Percentiles rank a stretch among this genome's conserved stretches.
These are phyloP conservation scores for Tenthredo mesomela DNA, from an alignment of 2,888 invertebrate genomes.

Conservation along the genomic window DNA sequence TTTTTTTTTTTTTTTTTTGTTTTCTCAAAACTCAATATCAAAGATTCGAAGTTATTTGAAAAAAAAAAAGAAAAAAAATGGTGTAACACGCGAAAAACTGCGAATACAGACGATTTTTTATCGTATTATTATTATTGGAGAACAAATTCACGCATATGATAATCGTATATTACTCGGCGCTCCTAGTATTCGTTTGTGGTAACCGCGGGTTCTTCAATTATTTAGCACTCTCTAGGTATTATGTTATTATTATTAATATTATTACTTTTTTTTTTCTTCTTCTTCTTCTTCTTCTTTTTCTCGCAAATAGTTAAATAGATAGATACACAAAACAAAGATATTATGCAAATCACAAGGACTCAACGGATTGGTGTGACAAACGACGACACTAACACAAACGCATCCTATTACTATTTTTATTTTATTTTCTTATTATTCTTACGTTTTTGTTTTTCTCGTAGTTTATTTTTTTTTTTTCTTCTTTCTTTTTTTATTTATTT, in stretches of 20 bases:
- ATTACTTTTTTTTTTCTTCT: slow-evolving; percentile 48
- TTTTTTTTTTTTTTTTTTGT: neutral
- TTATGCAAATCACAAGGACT: slow-evolving; percentile 64
- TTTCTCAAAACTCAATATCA: neutral
- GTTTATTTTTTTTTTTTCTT: neutral
- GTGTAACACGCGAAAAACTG: too few relatives aligned
- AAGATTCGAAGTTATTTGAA: too few relatives aligned
- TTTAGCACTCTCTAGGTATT: slow-evolving; percentile 53
- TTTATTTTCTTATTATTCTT: neutral
- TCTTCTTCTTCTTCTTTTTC: slow-evolving; percentile 22
- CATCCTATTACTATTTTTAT: slow-evolving; percentile 48
- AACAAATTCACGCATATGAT: neutral
- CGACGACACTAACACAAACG: slow-evolving; percentile 51
- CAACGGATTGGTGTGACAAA: slow-evolving; percentile 57
- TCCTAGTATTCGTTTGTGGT: slow-evolving; percentile 9
- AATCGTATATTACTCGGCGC: slow-evolving; percentile 10
- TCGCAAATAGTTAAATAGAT: slow-evolving; percentile 57
- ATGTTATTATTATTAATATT: slow-evolving; percentile 53
- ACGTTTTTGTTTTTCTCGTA: neutral
- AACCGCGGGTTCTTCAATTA: slow-evolving; percentile 52
- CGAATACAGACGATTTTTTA: neutral
- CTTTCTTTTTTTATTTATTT: neutral
- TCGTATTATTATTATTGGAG: neutral
- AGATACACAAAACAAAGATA: slow-evolving; percentile 62
- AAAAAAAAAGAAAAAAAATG: neutral